Evolutionary conservation across 1,140 invertebrate species (phyloP).

Genomic region (Drosophila pallidifrons): DNA sequence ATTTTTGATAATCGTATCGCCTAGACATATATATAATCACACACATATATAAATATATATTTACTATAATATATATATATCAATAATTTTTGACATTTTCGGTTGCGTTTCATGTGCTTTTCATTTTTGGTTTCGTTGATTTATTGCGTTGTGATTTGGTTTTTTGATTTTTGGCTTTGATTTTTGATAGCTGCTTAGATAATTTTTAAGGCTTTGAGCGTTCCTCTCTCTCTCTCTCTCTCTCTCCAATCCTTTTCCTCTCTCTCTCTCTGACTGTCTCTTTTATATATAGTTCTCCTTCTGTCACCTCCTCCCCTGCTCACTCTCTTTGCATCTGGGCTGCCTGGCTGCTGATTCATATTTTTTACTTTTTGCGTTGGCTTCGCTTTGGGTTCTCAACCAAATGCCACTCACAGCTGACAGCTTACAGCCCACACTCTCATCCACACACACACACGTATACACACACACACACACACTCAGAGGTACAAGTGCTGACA

Average conservation of each 20-base stretch:
- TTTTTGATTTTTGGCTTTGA: slow-evolving; percentile 25
- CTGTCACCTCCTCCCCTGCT: not conserved
- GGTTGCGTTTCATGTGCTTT: slow-evolving; percentile 3
- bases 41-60: slow-evolving; percentile 46
- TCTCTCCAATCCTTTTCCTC: not conserved
- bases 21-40: slow-evolving; percentile 28
- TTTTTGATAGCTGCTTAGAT: slow-evolving; percentile 48
- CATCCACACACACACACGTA: slow-evolving; percentile 9
- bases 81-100: slow-evolving; percentile 35
- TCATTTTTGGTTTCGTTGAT: not conserved
- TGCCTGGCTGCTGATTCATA: slow-evolving; percentile 62
- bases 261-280: not conserved
- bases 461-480: slow-evolving; percentile 16
- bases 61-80: slow-evolving; percentile 47
- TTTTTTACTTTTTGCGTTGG: slow-evolving; percentile 63
- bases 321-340: slow-evolving; percentile 15
- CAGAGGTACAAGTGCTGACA: slow-evolving; percentile 25
- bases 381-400: slow-evolving; percentile 60
- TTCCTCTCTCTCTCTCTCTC: slow-evolving; percentile 1
- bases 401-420: slow-evolving; percentile 33
- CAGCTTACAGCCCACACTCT: slow-evolving; percentile 23
- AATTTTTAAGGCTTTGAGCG: slow-evolving; percentile 29
- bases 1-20: slow-evolving; percentile 20
- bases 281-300: not conserved
- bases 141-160: slow-evolving; percentile 6